Percentiles rank a stretch among this genome's conserved stretches.
These are phyloP conservation scores for Magallana nippona DNA, from an alignment of 2,888 invertebrate species.

Conservation along the genomic window DNA sequence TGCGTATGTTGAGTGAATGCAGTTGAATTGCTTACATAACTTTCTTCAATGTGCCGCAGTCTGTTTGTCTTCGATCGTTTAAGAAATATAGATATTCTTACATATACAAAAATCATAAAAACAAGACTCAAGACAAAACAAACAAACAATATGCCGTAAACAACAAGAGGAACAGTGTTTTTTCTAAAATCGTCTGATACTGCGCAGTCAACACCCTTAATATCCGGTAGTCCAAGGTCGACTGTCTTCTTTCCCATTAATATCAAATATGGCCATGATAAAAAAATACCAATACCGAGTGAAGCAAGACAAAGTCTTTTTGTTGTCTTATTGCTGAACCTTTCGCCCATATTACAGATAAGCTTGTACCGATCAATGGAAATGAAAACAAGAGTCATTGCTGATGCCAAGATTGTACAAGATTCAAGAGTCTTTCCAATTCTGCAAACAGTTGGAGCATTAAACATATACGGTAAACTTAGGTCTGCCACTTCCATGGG, in stretches of 20 bases:
- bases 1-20: too few species aligned
- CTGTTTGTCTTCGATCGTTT: constrained; percentile 54
- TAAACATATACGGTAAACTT: too few species aligned
- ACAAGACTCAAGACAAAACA: constrained; percentile 60
- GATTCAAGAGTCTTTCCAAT: constrained; percentile 49
- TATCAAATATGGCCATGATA: constrained; percentile 42
- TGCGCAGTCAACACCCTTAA: constrained; percentile 60
- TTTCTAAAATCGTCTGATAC: constrained; percentile 59
- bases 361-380: too few species aligned
- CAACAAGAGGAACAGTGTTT: constrained; percentile 63
- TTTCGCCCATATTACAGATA: too few species aligned
- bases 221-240: constrained; percentile 45
- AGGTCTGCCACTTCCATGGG: too few species aligned
- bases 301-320: too few species aligned
- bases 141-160: constrained; percentile 60
- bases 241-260: constrained; percentile 58
- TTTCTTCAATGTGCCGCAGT: background rate
- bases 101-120: constrained; percentile 62
- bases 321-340: too few species aligned
- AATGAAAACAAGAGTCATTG: constrained; percentile 58
- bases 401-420: constrained; percentile 62
- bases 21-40: background rate
- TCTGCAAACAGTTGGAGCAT: too few species aligned
- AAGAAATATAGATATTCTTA: constrained; percentile 57
- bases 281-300: too few species aligned